A percentile compares a stretch with the other conserved stretches of the same genome.
These are phyloP conservation scores for Theristicus caerulescens DNA, from an alignment of 2,113 vertebrate genomes.

Conservation along the genomic window DNA sequence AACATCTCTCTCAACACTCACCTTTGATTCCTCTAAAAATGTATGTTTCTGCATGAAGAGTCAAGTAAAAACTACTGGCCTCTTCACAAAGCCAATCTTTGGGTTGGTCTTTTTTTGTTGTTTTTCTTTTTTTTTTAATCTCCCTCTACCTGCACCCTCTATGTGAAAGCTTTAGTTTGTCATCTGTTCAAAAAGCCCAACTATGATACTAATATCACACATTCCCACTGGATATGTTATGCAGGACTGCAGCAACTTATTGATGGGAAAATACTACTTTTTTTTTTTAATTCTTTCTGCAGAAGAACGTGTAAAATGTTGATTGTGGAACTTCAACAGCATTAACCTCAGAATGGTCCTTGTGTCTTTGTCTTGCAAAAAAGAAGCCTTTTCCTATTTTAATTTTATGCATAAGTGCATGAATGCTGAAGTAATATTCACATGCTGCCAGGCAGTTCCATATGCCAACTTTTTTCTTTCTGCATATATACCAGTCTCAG, in stretches of 20 bases:
- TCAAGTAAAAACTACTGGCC: neutral
- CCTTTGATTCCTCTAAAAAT: neutral
- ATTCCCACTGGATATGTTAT: neutral
- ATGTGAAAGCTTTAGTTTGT: neutral
- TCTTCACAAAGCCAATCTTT: slow-evolving; percentile 24
- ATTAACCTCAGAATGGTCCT: neutral
- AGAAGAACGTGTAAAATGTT: neutral
- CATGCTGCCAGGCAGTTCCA: slow-evolving; percentile 35
- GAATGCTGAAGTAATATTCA: slow-evolving; percentile 52
- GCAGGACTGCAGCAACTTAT: neutral
- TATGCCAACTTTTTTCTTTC: slow-evolving; percentile 37
- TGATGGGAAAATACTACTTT: neutral
- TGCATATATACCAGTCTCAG: neutral
- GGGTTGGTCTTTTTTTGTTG: neutral
- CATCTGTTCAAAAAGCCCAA: neutral
- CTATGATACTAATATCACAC: neutral
- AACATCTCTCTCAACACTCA: neutral
- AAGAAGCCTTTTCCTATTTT: slow-evolving; percentile 18
- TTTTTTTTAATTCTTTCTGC: neutral
- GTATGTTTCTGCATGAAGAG: neutral
- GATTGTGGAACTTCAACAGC: neutral
- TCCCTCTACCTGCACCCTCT: neutral
- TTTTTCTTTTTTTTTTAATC: neutral
- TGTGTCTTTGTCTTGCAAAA: neutral
- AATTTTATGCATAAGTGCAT: slow-evolving; percentile 55